phyloP scores from a whole-genome alignment of 2,888 invertebrate genomes.

The Orthosia gothica region DNA sequence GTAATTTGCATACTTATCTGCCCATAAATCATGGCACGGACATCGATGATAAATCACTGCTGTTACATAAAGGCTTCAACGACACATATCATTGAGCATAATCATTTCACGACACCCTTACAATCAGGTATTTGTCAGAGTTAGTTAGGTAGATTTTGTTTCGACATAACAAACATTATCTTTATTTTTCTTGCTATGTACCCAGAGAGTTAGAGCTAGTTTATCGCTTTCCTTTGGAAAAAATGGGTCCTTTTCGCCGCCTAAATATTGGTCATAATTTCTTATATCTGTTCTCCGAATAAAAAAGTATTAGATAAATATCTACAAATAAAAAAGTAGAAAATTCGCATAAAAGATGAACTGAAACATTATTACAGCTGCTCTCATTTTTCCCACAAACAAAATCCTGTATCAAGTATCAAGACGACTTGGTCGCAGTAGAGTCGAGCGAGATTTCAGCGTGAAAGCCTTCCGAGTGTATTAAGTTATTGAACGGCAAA shows the following conservation, averaged over 20 bases:
- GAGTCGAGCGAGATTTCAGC: constrained; percentile 89
- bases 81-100: constrained; percentile 23
- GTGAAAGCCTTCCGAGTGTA: constrained; percentile 91
- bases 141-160: constrained; percentile 12
- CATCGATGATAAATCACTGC: constrained; percentile 42
- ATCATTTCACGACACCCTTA: constrained; percentile 12
- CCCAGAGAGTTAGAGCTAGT: not conserved
- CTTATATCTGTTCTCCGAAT: not conserved
- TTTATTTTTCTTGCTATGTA: not conserved
- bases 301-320: too few relatives aligned
- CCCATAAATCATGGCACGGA: constrained; percentile 52
- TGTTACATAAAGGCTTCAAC: constrained; percentile 16
- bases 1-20: constrained; percentile 68
- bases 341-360: not conserved
- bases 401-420: constrained; percentile 70
- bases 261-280: not conserved
- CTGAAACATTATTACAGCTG: not conserved
- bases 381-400: not conserved
- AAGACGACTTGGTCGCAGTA: constrained; percentile 72
- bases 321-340: not conserved
- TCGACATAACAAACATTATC: not conserved
- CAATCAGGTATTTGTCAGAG: constrained; percentile 16
- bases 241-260: not conserved
- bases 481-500: constrained; percentile 92
- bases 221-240: not conserved